Evolutionary conservation across 2,888 invertebrate species (phyloP), one percentile per base, ranked within the genome.

Genomic region (Theretra japonica): DNA sequence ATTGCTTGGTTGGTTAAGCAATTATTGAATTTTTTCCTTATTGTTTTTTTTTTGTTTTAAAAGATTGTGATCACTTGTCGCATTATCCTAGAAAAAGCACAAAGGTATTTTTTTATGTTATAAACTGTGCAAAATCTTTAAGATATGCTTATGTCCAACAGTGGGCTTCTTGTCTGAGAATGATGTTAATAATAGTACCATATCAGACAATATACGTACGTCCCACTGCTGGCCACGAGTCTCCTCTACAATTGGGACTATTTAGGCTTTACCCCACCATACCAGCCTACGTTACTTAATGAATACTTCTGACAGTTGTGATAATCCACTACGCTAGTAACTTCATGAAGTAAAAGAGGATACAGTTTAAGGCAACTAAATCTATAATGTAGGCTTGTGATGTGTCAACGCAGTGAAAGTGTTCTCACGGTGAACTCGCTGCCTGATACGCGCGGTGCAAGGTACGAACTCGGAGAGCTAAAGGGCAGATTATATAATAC

Each of bases 371-470:
- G 21, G 21, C 48, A 23, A 41, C 17, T 41, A 25, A 11, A 21
- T 70, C n/a, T n/a, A 50, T 75, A 78, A 74, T 74, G 76, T 75
- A n/a, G 75, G 79, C 41, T 53, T 53, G 53, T 53, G 79, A 23
- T 65, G 65, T 65, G 48, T 65, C 65, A 48, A 65, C 65, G 23
- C 78, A 86, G 90, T 89, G 90, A 90, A 90, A 91, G 90, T 89
- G 80, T 90, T 91, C 90, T 87, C 90, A 90, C 90, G 88, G 77
- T n/a, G 11, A 41, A 28, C 28, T 58, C 57, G 50, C 50, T 15
- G 11, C 21, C 28, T 53, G 41, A 30, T 21, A 19, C 33, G 41
- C 33, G 58, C 25, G 69, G 69, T 69, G 21, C 69, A 28, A 65
- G 65, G 17, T 41, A 65, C 65, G 41, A 65, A 48, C 41, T 23